These are phyloP conservation scores for Lepidocyrtinus sp. DNA, from an alignment of 2,888 invertebrate genomes.

Conservation along the genomic window DNA sequence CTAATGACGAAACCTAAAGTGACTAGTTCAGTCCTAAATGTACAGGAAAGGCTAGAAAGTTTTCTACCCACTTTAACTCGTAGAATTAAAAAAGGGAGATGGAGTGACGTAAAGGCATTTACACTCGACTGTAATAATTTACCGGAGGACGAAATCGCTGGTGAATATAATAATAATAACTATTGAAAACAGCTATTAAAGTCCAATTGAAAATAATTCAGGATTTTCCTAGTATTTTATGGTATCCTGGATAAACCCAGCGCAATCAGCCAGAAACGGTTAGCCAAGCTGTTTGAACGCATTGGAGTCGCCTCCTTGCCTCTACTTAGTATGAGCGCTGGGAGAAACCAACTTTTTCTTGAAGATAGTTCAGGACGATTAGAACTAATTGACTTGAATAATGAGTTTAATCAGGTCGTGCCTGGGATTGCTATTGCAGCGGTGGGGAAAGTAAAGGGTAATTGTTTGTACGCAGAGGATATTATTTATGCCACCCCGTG, in stretches of 20 bases:
- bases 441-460: constrained; percentile 32
- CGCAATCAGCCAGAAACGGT: neutral
- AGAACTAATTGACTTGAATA: constrained; percentile 10
- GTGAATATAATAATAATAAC: neutral
- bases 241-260: constrained; percentile 39
- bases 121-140: neutral
- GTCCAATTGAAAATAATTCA: neutral
- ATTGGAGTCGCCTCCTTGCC: constrained; percentile 54
- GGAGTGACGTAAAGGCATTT: constrained; percentile 18
- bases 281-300: constrained; percentile 32
- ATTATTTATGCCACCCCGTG: constrained; percentile 49
- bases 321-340: constrained; percentile 26
- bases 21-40: neutral
- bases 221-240: constrained; percentile 47
- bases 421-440: constrained; percentile 48
- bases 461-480: constrained; percentile 44
- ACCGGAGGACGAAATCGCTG: neutral
- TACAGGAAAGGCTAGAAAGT: constrained; percentile 30
- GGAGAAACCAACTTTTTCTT: constrained; percentile 17
- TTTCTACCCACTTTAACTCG: constrained; percentile 34
- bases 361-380: constrained; percentile 43
- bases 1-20: too few species aligned
- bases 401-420: constrained; percentile 24
- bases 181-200: too few species aligned
- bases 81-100: constrained; percentile 9